These are phyloP conservation scores for Aphis gossypii DNA, from an alignment of 1,140 invertebrate genomes.

Conservation along the genomic window DNA sequence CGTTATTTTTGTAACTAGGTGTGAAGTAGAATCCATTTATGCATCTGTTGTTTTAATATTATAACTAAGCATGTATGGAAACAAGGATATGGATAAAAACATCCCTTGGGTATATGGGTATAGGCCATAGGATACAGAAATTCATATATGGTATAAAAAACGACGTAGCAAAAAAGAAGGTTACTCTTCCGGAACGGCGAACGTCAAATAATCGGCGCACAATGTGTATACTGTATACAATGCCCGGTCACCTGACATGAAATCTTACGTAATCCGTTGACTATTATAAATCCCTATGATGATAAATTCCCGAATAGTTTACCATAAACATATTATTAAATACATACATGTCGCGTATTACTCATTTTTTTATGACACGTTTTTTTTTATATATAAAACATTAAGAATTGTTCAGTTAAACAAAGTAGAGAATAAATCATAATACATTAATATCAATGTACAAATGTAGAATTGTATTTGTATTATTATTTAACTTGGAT, in stretches of 20 bases:
- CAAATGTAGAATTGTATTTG: too few species aligned
- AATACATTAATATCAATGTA: too few species aligned
- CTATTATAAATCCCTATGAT: not conserved
- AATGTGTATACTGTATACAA: not conserved
- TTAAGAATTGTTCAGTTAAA: too few species aligned
- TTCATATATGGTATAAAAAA: not conserved
- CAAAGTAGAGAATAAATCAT: too few species aligned
- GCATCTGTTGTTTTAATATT: constrained; percentile 33
- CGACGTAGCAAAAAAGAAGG: not conserved
- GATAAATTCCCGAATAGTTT: constrained; percentile 7
- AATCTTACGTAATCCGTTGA: constrained; percentile 29
- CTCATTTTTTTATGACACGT: too few species aligned
- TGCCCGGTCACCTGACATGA: constrained; percentile 26
- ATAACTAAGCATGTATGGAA: not conserved
- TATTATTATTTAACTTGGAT: too few species aligned
- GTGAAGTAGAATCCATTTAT: not conserved
- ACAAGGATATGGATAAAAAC: not conserved
- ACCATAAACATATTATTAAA: not conserved
- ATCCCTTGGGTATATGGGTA: not conserved
- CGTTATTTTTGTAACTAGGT: not conserved
- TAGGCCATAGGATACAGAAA: not conserved
- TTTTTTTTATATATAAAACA: too few species aligned
- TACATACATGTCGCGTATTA: too few species aligned
- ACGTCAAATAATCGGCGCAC: constrained; percentile 28
- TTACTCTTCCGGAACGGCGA: constrained; percentile 41